Evolutionary conservation across 2,888 invertebrate genomes (phyloP).

Genomic region (Brachylomia viminalis): DNA sequence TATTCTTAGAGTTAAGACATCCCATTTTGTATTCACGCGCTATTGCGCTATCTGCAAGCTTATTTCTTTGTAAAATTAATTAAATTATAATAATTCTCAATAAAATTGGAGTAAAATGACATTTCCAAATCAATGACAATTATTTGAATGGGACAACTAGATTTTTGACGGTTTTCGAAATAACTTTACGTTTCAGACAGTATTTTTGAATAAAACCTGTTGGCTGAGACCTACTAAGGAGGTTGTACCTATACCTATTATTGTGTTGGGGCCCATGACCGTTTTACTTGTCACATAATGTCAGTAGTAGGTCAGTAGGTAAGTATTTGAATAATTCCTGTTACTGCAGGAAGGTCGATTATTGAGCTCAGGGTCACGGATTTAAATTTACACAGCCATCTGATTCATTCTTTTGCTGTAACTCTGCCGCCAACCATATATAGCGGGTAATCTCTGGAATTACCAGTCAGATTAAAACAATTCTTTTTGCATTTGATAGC

Average conservation of each 20-base stretch:
- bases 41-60: constrained; percentile 56
- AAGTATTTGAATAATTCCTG: background rate
- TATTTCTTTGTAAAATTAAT: constrained; percentile 69
- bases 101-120: constrained; percentile 82
- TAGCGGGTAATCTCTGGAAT: no score
- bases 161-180: constrained; percentile 82
- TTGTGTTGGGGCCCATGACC: background rate
- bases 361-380: background rate
- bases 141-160: constrained; percentile 84
- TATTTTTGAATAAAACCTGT: constrained; percentile 55
- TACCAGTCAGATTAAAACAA: no score
- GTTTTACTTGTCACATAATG: background rate
- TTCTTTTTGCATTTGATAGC: no score
- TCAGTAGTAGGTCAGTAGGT: background rate
- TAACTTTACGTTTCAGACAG: constrained; percentile 67
- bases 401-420: background rate
- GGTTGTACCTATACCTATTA: constrained; percentile 7
- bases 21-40: constrained; percentile 80
- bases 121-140: constrained; percentile 85
- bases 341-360: background rate
- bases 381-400: background rate
- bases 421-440: background rate
- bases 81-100: constrained; percentile 79
- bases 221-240: constrained; percentile 31
- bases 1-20: constrained; percentile 81